Conservation (phyloP, 2,113 vertebrate species). For the Microtus oregoni region DNA sequence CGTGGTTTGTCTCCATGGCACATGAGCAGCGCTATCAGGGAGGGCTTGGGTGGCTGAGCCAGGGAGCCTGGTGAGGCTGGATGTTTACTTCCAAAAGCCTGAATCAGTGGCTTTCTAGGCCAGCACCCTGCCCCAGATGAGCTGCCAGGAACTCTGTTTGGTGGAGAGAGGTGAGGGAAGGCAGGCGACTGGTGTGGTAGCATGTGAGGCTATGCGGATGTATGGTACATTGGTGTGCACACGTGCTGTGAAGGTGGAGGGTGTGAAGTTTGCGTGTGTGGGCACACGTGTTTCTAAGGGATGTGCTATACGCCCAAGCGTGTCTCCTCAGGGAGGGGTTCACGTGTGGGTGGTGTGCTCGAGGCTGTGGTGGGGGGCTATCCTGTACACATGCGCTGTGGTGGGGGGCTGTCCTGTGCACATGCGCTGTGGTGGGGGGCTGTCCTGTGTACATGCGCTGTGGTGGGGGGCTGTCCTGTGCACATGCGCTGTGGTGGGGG, state of each 20-base stretch:
- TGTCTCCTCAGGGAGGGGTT: slow-evolving; percentile 10
- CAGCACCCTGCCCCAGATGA: background rate
- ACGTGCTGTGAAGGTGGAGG: no score
- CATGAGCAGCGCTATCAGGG: background rate
- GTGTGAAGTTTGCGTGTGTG: background rate
- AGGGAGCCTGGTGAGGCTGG: background rate
- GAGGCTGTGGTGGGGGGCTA: slow-evolving; percentile 25
- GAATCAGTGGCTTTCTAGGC: background rate
- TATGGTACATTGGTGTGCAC: no score
- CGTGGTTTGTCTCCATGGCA: background rate
- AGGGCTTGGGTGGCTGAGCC: background rate
- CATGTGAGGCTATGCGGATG: rapidly evolving
- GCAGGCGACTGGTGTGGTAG: background rate
- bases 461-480: background rate
- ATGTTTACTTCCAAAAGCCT: background rate
- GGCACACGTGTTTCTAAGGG: background rate
- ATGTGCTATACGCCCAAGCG: background rate
- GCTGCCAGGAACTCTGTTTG: background rate
- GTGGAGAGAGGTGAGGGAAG: background rate
- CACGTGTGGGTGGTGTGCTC: slow-evolving; percentile 75
- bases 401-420: slow-evolving; percentile 10
- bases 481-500: slow-evolving; percentile 4
- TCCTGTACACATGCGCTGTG: background rate
- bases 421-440: background rate
- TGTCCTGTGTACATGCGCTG: background rate